phyloP scores from a whole-genome alignment of 2,113 vertebrate genomes.

The Corythoichthys haematopterus region DNA sequence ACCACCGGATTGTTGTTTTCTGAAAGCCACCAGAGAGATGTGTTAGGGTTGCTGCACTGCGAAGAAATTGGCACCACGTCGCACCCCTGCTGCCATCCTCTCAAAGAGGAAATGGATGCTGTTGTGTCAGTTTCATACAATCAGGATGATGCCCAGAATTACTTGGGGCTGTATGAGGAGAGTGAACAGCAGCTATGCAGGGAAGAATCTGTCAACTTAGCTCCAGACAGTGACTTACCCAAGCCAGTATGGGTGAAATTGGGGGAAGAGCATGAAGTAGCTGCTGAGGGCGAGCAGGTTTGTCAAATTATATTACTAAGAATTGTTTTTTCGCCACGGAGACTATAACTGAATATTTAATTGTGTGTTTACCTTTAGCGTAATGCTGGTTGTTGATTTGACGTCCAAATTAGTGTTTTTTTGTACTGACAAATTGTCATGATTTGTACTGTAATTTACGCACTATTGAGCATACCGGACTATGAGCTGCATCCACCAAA shows the following conservation, averaged over 20 bases:
- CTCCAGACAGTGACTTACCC: constrained; percentile 55
- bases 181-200: constrained; percentile 20
- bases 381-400: too few species aligned
- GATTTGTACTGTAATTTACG: too few species aligned
- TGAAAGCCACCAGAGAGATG: constrained; percentile 73
- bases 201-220: constrained; percentile 40
- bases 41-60: constrained; percentile 75
- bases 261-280: constrained; percentile 44
- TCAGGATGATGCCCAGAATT: constrained; percentile 49
- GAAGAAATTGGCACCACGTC: constrained; percentile 42
- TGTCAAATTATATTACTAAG: background rate
- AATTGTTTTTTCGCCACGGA: background rate
- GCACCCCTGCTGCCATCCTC: constrained; percentile 8
- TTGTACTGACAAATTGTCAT: too few species aligned
- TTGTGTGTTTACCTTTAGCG: background rate
- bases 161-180: constrained; percentile 45
- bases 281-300: constrained; percentile 54
- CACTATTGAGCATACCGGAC: too few species aligned
- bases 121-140: constrained; percentile 65
- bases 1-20: constrained; percentile 79
- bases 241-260: constrained; percentile 62
- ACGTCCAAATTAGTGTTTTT: too few species aligned
- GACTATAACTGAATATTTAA: background rate
- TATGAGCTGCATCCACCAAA: too few species aligned
- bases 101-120: constrained; percentile 53